These are phyloP conservation scores for Gadus chalcogrammus DNA, from an alignment of 2,113 vertebrate species.

Conservation along the genomic window DNA sequence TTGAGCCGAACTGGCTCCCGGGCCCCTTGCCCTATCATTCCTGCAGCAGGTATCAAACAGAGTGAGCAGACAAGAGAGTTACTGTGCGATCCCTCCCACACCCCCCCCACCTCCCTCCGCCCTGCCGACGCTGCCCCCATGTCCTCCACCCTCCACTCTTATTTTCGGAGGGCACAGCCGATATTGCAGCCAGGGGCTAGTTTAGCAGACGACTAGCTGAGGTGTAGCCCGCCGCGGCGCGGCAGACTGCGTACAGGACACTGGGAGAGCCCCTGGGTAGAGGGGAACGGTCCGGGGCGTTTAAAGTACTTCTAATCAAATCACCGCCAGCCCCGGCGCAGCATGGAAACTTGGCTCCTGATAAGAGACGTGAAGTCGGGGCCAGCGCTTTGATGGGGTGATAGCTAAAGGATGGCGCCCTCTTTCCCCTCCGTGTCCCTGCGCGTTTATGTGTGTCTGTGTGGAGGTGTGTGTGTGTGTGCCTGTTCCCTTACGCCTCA, in stretches of 20 bases:
- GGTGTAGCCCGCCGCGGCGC: slow-evolving; percentile 19
- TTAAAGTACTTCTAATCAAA: slow-evolving; percentile 50
- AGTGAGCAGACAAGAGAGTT: too few species aligned
- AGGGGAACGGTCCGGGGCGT: slow-evolving; percentile 38
- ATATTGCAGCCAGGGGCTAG: too few species aligned
- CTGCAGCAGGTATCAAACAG: too few species aligned
- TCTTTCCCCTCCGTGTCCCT: slow-evolving; percentile 54
- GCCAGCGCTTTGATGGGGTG: slow-evolving; percentile 62
- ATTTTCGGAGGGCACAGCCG: too few species aligned
- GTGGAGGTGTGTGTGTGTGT: neutral
- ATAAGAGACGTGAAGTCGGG: slow-evolving; percentile 48
- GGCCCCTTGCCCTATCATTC: neutral
- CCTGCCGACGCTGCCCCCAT: too few species aligned
- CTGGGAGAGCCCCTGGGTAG: slow-evolving; percentile 17
- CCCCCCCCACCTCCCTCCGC: neutral
- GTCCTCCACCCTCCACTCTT: too few species aligned
- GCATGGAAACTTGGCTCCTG: slow-evolving; percentile 45
- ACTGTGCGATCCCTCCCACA: neutral
- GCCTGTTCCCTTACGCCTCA: slow-evolving; percentile 41
- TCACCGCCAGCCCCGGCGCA: slow-evolving; percentile 43
- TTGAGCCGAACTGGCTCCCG: neutral
- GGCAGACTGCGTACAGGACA: slow-evolving; percentile 17
- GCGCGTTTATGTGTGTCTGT: neutral
- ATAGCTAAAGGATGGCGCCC: slow-evolving; percentile 60
- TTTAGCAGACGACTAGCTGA: slow-evolving; percentile 20